These are phyloP conservation scores for Polyodon spathula DNA, from an alignment of 2,113 vertebrate genomes.

Conservation along the genomic window DNA sequence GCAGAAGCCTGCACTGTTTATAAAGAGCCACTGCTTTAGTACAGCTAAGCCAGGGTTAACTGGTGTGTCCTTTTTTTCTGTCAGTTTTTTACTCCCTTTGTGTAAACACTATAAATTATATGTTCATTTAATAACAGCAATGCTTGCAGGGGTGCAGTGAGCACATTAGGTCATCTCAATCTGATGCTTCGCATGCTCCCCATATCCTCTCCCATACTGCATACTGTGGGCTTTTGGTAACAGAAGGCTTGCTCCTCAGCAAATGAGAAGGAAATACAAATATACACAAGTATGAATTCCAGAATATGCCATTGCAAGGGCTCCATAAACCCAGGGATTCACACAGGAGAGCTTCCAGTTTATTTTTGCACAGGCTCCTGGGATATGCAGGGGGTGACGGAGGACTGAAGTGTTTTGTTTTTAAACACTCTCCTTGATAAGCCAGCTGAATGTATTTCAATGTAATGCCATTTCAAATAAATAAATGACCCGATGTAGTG, in stretches of 20 bases:
- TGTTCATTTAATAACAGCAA: neutral
- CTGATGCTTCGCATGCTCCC: no score
- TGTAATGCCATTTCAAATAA: constrained; percentile 3
- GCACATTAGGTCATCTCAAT: neutral
- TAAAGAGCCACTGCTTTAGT: no score
- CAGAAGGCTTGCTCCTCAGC: neutral
- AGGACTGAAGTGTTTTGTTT: constrained; percentile 20
- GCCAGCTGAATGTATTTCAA: neutral
- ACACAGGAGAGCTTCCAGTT: neutral
- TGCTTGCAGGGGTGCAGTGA: neutral
- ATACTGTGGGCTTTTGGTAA: no score
- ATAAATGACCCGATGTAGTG: constrained; percentile 18
- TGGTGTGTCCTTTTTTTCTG: no score
- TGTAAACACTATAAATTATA: neutral
- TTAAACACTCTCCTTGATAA: neutral
- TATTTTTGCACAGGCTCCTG: neutral
- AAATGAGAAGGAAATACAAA: neutral
- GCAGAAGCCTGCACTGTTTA: no score
- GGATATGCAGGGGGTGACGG: constrained; percentile 23
- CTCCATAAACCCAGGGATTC: neutral
- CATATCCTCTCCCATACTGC: no score
- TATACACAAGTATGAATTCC: neutral
- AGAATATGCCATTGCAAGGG: neutral
- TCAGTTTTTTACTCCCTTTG: no score
- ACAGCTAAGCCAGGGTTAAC: no score